Evolutionary conservation across 2,888 invertebrate species (phyloP), one percentile per base, ranked within the genome.

Genomic region (Oscheius myriophilus): DNA sequence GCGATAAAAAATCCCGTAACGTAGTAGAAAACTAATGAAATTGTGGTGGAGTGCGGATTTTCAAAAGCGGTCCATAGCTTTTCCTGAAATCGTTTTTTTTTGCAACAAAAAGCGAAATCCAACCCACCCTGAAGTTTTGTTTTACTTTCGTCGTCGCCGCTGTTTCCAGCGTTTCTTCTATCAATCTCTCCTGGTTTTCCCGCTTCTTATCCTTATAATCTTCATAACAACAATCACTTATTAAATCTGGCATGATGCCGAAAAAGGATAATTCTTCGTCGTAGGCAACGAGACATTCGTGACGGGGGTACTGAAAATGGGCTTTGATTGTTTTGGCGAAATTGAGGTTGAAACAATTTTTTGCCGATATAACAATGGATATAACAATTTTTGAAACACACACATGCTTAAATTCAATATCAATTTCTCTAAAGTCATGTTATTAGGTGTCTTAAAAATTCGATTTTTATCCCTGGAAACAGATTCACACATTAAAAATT

Each of bases 191-290:
- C 53, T 95, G 95, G 88, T 98, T 98, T 89, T 99, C 98, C 65
- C 98, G 91, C 88, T 98, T 98, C 70, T 97, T 91, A 89, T 98
- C 98, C 78, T 97, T 91, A 89, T 99, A 99, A 88, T 98, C 98
- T 89, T 99, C 98, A 89, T 98, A 98, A 88, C 98, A 98, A 88
- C 98, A 99, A 88, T 99, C 98, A 25, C 97, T 93, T 85, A 96
- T 95, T 73, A 96, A 93, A 55, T 75, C 73, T 63, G 95, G 95
- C 84, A 95, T 90, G 79, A 99, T 98, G 61, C 98, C 98, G 88
- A 98, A 99, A 89, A 98, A 99, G 66, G 97, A 95, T 83, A 98
- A 89, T 89, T 98, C 98, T 89, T 99, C 98, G 89, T 98, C 98
- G 89, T 98, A 98, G 73, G 96, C 95, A 70, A 95, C 95, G 83